Conservation (phyloP, 2,797 vertebrate genomes). For the Cossypha polioptera region DNA sequence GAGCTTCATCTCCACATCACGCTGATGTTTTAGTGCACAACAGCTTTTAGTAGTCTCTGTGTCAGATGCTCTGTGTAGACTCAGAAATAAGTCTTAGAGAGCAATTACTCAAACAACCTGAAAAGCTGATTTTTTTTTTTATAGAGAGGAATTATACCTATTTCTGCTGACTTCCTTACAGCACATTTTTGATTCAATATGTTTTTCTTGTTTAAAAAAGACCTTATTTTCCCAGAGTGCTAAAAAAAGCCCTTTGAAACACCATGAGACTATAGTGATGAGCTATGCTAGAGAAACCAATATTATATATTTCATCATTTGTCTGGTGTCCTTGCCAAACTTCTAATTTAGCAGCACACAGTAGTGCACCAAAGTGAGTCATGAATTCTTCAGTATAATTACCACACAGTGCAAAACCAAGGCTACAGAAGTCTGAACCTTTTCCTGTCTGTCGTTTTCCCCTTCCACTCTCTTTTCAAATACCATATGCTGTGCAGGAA, state of each 20-base stretch:
- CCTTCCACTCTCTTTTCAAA: background rate
- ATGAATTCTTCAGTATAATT: constrained; percentile 68
- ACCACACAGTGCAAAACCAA: constrained; percentile 52
- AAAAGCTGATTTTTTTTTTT: background rate
- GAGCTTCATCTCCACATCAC: background rate
- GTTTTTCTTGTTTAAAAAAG: background rate
- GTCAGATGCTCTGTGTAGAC: background rate
- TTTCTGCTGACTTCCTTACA: background rate
- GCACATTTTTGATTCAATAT: background rate
- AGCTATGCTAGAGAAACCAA: constrained; percentile 45
- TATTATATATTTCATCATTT: constrained; percentile 63
- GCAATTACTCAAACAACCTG: background rate
- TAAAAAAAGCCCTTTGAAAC: constrained; percentile 27
- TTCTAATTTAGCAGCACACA: constrained; percentile 58
- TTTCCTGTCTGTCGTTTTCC: constrained; percentile 64
- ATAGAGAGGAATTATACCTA: background rate
- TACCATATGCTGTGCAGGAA: constrained; percentile 22
- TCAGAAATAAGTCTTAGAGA: background rate
- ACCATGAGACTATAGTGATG: background rate
- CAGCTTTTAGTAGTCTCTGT: background rate
- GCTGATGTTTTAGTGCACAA: background rate
- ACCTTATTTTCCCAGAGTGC: background rate
- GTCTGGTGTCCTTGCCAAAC: constrained; percentile 57
- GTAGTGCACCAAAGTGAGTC: constrained; percentile 70
- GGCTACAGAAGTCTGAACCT: constrained; percentile 62